These are phyloP conservation scores for Sebastolobus alascanus DNA, from an alignment of 2,797 vertebrate genomes.

Conservation along the genomic window DNA sequence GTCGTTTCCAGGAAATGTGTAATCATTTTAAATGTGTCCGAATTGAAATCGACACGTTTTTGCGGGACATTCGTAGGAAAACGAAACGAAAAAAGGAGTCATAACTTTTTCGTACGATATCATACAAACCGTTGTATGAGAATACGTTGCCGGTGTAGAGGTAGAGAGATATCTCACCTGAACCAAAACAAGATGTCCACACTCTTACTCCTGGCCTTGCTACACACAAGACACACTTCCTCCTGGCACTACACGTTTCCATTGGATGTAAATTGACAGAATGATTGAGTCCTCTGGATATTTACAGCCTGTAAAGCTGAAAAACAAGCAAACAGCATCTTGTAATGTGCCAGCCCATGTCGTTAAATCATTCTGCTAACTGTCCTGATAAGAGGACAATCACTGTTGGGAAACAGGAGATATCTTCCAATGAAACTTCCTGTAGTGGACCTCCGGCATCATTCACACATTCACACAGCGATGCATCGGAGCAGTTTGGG, in stretches of 20 bases:
- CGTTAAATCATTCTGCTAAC: not conserved
- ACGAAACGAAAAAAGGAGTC: no score
- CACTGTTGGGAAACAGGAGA: not conserved
- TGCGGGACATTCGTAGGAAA: no score
- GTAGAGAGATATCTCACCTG: no score
- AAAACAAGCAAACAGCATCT: not conserved
- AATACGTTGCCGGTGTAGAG: no score
- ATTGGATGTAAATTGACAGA: not conserved
- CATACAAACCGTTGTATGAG: no score
- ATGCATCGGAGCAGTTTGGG: not conserved
- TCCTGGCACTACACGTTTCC: not conserved
- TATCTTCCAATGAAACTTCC: not conserved
- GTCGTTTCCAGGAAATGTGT: not conserved
- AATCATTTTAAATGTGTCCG: not conserved
- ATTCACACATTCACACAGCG: not conserved
- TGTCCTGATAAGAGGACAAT: not conserved
- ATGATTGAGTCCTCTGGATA: not conserved
- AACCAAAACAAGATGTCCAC: no score
- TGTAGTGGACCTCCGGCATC: not conserved
- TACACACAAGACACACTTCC: no score
- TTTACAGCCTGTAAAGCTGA: not conserved
- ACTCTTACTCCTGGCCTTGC: no score
- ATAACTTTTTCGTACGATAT: no score
- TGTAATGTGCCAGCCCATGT: not conserved
- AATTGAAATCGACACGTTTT: not conserved